Percentiles rank a stretch among this genome's conserved stretches.
These are phyloP conservation scores for Drosophila bocqueti DNA, from an alignment of 1,140 invertebrate species.

Conservation along the genomic window DNA sequence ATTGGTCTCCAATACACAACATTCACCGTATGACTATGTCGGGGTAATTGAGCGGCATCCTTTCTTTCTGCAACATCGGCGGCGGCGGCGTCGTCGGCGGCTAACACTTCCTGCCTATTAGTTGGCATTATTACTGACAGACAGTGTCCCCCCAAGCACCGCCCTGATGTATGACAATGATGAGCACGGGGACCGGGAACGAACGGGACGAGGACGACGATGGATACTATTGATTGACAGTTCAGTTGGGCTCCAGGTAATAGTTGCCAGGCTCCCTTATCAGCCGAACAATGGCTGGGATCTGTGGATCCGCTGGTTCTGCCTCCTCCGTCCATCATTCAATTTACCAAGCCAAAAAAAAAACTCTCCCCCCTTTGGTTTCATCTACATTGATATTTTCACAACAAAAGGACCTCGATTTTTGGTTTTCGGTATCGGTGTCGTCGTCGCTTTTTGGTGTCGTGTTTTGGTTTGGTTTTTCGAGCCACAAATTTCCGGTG, in stretches of 20 bases:
- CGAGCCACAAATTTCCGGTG: conserved; percentile 66
- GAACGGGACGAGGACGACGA: not conserved
- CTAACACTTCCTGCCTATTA: conserved; percentile 70
- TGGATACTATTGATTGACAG: conserved; percentile 46
- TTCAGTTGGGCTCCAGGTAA: conserved; percentile 45
- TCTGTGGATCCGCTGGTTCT: conserved; percentile 3
- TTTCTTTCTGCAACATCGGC: conserved; percentile 28
- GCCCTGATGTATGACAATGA: conserved; percentile 26
- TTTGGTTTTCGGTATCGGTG: conserved; percentile 22
- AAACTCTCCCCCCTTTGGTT: not conserved
- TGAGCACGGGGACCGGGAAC: not conserved
- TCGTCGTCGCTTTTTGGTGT: conserved; percentile 22
- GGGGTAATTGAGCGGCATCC: conserved; percentile 78
- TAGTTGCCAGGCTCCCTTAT: conserved; percentile 52
- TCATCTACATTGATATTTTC: conserved; percentile 30
- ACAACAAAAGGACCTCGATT: conserved; percentile 33
- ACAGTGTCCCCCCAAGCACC: conserved; percentile 16
- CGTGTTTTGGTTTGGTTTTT: conserved; percentile 59
- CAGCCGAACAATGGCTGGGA: conserved; percentile 49
- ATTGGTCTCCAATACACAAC: conserved; percentile 85
- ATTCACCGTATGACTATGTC: conserved; percentile 85
- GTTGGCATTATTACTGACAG: conserved; percentile 58
- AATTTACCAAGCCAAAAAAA: conserved; percentile 51
- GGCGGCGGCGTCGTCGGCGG: conserved; percentile 28
- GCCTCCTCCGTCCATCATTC: conserved; percentile 63